Evolutionary conservation across 2,113 vertebrate genomes (phyloP).

Genomic region (Lichenostomus cassidix): DNA sequence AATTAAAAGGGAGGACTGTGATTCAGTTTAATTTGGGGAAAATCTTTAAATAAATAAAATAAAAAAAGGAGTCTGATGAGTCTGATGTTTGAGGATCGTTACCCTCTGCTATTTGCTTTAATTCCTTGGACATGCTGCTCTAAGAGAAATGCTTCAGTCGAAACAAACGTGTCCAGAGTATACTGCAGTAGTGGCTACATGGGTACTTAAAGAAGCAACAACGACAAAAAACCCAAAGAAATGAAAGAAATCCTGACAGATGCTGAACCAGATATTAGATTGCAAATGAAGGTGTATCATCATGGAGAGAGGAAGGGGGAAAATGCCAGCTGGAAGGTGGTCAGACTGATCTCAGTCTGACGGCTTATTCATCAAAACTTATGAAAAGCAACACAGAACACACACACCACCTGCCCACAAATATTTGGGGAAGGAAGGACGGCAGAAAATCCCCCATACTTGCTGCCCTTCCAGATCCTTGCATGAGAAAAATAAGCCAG

Average conservation of each 20-base stretch:
- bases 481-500: conserved; percentile 22
- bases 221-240: background rate
- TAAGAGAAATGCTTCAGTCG: background rate
- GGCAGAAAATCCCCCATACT: background rate
- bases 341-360: conserved; percentile 30
- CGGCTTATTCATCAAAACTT: conserved; percentile 32
- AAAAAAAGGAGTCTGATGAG: background rate
- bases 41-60: conserved; percentile 50
- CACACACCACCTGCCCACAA: conserved; percentile 2
- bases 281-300: conserved; percentile 45
- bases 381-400: conserved; percentile 32
- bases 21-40: conserved; percentile 46
- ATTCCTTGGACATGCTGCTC: background rate
- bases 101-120: background rate
- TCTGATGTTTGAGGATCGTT: conserved; percentile 14
- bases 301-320: background rate
- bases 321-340: conserved; percentile 48
- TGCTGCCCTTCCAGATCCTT: background rate
- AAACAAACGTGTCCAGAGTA: background rate
- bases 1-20: conserved; percentile 64
- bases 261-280: conserved; percentile 1
- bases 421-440: background rate
- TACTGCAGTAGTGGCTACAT: background rate
- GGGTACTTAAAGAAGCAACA: background rate
- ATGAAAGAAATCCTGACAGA: background rate